Evolutionary conservation across 2,113 vertebrate species (phyloP), one percentile per base, ranked within the genome.

Genomic region (Onychorhynchus coronatus): DNA sequence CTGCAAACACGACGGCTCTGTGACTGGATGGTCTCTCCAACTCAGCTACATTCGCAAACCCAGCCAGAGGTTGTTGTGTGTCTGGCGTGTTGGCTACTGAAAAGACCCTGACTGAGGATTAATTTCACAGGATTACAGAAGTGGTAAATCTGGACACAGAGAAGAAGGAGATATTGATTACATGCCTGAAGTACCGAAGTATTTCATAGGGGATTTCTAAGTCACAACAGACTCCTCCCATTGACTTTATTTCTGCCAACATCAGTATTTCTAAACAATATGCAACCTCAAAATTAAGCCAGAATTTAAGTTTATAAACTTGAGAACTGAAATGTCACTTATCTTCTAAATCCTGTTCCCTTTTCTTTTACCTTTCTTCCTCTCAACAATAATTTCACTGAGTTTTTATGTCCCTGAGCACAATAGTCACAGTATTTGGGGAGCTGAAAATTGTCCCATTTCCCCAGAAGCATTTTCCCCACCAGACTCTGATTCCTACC

Each of bases 61-160:
- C 10, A 79, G 27, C 22, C 56, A 52, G 77, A 80, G 25, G 67
- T 33, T 49, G 52, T n/a, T n/a, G n/a, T n/a, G n/a, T n/a, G n/a
- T 41, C 50, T 41, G 70, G 25, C 0, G 0, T 4, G 31, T 3
- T 47, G 41, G n/a, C 27, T 30, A 14, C 67, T 13, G 37, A 65
- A 50, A 44, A 39, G 20, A 25, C 5, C 12, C 72, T n/a, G 25
- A 3, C 22, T 63, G 68, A 31, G 28, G 35, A 55, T 74, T 31
- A 9, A 59, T 58, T 37, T 49, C 75, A 55, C 8, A 24, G 73
- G 27, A 21, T 89, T 65, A 39, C 4, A 39, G 33, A 61, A 56
- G 6, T 12, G 33, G 23, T 63, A 72, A 74, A 68, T 67, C 52
- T 50, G 71, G 16, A 58, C 44, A 78, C 21, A 16, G 55, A 66